Base-by-base conservation (phyloP, 2,888 invertebrate species). In the Melipona bicolor region DNA sequence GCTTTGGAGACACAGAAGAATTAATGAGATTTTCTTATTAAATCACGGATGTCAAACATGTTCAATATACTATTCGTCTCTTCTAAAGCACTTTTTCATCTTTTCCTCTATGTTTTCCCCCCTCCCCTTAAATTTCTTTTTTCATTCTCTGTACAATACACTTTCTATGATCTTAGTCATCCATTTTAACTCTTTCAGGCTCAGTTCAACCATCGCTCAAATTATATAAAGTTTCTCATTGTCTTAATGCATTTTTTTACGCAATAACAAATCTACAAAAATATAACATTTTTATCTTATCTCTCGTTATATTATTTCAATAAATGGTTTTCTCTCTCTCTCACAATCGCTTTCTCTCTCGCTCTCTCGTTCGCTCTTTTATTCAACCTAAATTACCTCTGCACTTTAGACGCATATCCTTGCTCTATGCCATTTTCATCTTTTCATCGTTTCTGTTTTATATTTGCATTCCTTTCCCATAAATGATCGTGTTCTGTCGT, bases 261-360 rank as follows among this genome's bases (percentile, higher is more conserved):
- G 94, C 94, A 91, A 94, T 94, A 94, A 94, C 94, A 94, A 94
- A 94, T 94, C 94, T 94, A 94, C 93, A 94, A 94, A 94, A 94
- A 94, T 94, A 94, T 94, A 94, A 92, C 93, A 92, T 91, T 92
- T 85, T 92, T 92, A 90, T 90, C 91, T 92, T 90, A 89, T 90
- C 87, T 92, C 89, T 92, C 90, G 87, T 92, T 91, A 93, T 93
- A 93, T 92, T 93, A 93, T 92, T 88, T 92, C 92, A 84, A 91
- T 91, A 91, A 92, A 93, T 89, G 92, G 88, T 90, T 43, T 90
- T 88, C 32, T 32, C 32, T 79, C 79, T 89, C 83, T 71, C 75
- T 75, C 79, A 68, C 79, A 68, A 59, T 79, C 79, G 21, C 32
- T 67, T 59, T 59, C 69, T 77, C 72, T 67, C 54, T 61, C 67